A percentile compares a stretch with the other conserved stretches of the same genome.
These are phyloP conservation scores for Rhadinocentrus ornatus DNA, from an alignment of 2,797 vertebrate genomes.

Conservation along the genomic window DNA sequence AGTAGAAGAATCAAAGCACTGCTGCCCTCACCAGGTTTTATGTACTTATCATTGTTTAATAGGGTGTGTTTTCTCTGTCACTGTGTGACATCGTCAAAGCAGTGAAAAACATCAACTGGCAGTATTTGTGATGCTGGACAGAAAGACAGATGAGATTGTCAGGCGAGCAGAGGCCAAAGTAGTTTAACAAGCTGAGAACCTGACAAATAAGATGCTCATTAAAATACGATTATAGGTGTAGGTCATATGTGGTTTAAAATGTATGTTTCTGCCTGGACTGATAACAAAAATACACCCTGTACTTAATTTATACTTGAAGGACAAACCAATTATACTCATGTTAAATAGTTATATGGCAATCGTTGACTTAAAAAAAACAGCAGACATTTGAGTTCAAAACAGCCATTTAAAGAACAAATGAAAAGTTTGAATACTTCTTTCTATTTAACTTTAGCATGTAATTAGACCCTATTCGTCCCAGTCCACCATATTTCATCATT, in stretches of 20 bases:
- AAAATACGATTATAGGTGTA: constrained; percentile 19
- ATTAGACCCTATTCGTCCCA: too few species aligned
- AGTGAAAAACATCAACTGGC: constrained; percentile 77
- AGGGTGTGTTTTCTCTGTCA: constrained; percentile 77
- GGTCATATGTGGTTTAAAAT: not conserved
- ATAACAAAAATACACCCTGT: not conserved
- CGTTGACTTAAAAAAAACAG: too few species aligned
- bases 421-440: too few species aligned
- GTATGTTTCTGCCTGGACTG: not conserved
- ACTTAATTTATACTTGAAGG: not conserved
- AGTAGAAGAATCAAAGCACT: constrained; percentile 61
- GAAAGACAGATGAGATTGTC: constrained; percentile 64
- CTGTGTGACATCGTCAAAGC: constrained; percentile 71
- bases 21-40: constrained; percentile 73
- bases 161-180: constrained; percentile 42
- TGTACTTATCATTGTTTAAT: constrained; percentile 78
- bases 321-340: not conserved
- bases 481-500: too few species aligned
- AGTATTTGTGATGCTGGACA: constrained; percentile 74
- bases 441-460: too few species aligned
- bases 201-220: constrained; percentile 19
- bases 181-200: constrained; percentile 45
- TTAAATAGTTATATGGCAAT: too few species aligned
- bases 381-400: too few species aligned
- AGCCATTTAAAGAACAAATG: too few species aligned